Percentiles rank a stretch among this genome's conserved stretches.
These are phyloP conservation scores for Psilopsiagon aymara DNA, from an alignment of 2,113 vertebrate species.

Conservation along the genomic window DNA sequence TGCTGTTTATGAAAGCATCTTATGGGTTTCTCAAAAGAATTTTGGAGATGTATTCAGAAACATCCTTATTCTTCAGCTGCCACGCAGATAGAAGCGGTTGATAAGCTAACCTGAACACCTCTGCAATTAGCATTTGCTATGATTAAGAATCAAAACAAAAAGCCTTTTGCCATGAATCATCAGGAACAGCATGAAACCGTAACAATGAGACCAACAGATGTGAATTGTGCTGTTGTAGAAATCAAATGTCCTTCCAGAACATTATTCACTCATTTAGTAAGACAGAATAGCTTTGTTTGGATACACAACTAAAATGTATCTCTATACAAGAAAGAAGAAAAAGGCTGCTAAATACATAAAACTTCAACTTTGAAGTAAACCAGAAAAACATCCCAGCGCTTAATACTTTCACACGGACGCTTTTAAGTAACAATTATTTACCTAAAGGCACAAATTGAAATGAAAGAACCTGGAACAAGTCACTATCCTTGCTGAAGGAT, in stretches of 20 bases:
- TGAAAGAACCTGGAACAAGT: background rate
- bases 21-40: background rate
- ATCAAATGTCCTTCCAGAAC: background rate
- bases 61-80: background rate
- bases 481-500: background rate
- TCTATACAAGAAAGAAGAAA: background rate
- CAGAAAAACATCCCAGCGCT: background rate
- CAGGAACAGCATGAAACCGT: background rate
- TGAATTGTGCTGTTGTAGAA: background rate
- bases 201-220: conserved; percentile 25
- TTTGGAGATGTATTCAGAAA: background rate
- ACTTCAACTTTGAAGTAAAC: background rate
- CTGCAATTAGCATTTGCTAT: background rate
- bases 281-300: background rate
- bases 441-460: background rate
- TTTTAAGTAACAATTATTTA: background rate
- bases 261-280: conserved; percentile 34
- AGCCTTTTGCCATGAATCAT: background rate
- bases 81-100: background rate
- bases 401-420: background rate
- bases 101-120: background rate
- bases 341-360: background rate
- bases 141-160: background rate
- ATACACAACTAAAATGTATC: background rate
- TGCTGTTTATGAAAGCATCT: background rate